Evolutionary conservation across 2,797 vertebrate species (phyloP).

Genomic region (Gymnodraco acuticeps): DNA sequence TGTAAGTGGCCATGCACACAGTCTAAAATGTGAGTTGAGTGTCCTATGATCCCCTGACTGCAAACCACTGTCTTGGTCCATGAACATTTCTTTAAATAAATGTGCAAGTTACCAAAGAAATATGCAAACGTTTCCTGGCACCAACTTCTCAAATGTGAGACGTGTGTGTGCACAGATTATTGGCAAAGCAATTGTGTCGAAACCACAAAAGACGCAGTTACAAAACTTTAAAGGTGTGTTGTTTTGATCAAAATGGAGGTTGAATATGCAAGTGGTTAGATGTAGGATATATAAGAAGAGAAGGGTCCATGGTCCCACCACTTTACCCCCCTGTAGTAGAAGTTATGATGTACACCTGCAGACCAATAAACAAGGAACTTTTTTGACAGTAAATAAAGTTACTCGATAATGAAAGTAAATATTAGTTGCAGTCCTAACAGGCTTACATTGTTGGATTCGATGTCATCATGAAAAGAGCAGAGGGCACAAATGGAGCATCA

Average conservation of each 20-base stretch:
- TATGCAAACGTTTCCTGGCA: no score
- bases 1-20: no score
- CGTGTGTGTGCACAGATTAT: not conserved
- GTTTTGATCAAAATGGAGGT: not conserved
- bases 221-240: not conserved
- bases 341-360: not conserved
- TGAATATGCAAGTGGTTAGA: not conserved
- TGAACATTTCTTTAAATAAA: no score
- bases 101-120: no score
- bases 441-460: not conserved
- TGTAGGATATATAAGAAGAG: not conserved
- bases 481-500: constrained; percentile 7
- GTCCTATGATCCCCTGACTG: no score
- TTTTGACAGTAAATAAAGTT: not conserved
- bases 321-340: not conserved
- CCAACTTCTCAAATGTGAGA: no score
- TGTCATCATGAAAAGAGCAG: not conserved
- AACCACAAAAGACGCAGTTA: not conserved
- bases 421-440: not conserved
- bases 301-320: not conserved
- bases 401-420: not conserved
- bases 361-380: not conserved
- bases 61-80: no score
- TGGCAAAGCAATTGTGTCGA: not conserved
- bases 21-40: no score